Conservation (phyloP, 2,113 vertebrate species). For the Notothenia rossii region DNA sequence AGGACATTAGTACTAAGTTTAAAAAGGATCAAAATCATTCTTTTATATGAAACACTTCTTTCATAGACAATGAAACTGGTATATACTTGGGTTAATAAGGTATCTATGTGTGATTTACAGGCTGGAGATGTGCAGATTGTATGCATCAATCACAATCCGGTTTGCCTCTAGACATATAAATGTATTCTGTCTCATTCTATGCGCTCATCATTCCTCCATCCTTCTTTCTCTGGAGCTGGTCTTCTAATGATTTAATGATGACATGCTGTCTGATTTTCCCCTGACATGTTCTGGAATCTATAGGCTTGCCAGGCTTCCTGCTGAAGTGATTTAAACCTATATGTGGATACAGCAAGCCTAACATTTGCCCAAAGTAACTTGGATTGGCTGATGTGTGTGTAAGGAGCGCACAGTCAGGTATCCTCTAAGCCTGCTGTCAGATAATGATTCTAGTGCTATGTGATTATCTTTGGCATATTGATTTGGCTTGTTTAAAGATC, state of each 20-base stretch:
- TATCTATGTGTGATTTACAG: neutral
- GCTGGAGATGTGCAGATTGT: neutral
- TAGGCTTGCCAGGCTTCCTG: neutral
- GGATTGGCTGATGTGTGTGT: neutral
- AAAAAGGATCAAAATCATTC: too few relatives aligned
- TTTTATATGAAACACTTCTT: too few relatives aligned
- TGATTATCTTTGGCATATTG: constrained; percentile 67
- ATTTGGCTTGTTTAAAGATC: constrained; percentile 68
- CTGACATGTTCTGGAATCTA: neutral
- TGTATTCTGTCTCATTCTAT: neutral
- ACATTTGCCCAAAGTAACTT: constrained; percentile 29
- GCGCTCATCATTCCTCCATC: neutral
- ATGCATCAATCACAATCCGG: constrained; percentile 1
- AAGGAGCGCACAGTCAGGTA: constrained; percentile 5
- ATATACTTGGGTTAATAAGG: neutral
- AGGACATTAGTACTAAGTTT: too few relatives aligned
- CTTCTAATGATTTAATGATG: constrained; percentile 45
- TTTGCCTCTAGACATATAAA: neutral
- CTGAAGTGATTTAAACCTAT: neutral
- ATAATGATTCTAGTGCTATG: constrained; percentile 12
- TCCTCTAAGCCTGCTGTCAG: constrained; percentile 38
- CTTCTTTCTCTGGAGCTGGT: neutral
- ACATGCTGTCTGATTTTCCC: constrained; percentile 7
- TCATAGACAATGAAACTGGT: neutral
- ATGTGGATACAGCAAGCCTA: neutral